Evolutionary conservation across 2,888 invertebrate species (phyloP), one percentile per base, ranked within the genome.

Genomic region (Brachycybe producta): DNA sequence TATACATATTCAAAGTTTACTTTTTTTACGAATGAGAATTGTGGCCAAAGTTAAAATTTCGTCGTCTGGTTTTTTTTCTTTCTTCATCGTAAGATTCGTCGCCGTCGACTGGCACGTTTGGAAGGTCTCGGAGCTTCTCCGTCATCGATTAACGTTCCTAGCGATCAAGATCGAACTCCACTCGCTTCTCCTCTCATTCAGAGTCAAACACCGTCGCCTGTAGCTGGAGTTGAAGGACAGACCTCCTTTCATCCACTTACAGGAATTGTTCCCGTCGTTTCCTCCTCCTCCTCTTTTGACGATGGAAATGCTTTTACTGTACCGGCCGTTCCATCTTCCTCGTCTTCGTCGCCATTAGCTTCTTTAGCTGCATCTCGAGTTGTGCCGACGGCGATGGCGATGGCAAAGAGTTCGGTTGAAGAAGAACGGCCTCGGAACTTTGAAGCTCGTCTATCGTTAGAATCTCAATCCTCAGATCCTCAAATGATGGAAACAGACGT

Each of bases 51-150:
- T 11, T 30, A 30, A 8, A 11, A 13, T 11, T 11, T 30, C 32
- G 32, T 11, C 32, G 8, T 13, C 8, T 11, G 8, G 8, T n/a
- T n/a, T n/a, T n/a, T 38, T 13, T 8, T 13, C 15, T 7, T 38
- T 11, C 39, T 7, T 38, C 7, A n/a, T 26, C 52, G 60, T 35
- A 67, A 84, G 84, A 83, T 84, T 67, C 75, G 84, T 59, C 75
- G 79, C 65, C 74, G 82, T 61, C 76, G 84, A 56, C 70, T 85
- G 62, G 84, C 82, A 51, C 77, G 82, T 53, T 70, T 84, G 56
- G 78, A 76, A 43, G 79, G 76, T 42, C 67, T 77, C 51, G 74
- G 76, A 56, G 74, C 72, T 40, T 68, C 72, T 35, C 60, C 68
- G 2, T 66, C 73, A 61, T 64, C 74, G 3, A 24, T 19, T 3